Conservation (phyloP, 1,140 invertebrate species). For the Odontomachus brunneus region DNA sequence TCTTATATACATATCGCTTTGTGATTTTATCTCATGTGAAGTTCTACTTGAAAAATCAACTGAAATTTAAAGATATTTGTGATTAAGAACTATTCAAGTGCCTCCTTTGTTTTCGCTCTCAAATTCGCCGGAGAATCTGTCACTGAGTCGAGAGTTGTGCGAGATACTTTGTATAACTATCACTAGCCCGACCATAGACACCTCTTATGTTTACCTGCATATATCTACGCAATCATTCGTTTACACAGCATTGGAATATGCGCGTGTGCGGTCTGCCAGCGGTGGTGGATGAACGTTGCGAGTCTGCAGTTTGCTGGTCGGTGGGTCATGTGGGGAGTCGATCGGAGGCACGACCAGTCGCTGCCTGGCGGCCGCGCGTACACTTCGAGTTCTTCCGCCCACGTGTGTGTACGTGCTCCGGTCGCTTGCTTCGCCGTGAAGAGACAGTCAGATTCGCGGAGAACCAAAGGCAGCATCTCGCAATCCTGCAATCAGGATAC, state of each 20-base stretch:
- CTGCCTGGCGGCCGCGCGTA: constrained; percentile 66
- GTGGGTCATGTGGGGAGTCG: constrained; percentile 69
- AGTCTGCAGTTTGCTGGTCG: constrained; percentile 64
- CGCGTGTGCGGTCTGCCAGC: neutral
- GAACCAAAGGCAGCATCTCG: constrained; percentile 41
- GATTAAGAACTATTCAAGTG: too few species aligned
- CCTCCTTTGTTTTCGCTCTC: too few species aligned
- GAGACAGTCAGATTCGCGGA: constrained; percentile 16
- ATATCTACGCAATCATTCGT: neutral
- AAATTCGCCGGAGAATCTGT: too few species aligned
- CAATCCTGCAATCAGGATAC: constrained; percentile 19
- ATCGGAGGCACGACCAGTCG: constrained; percentile 76
- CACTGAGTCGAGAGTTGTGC: too few species aligned
- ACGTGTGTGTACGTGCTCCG: constrained; percentile 69
- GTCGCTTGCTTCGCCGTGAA: constrained; percentile 47
- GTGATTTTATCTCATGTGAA: too few species aligned
- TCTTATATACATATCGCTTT: too few species aligned
- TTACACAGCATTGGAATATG: neutral
- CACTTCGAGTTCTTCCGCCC: constrained; percentile 70
- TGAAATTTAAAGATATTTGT: too few species aligned
- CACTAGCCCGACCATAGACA: too few species aligned
- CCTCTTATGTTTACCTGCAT: too few species aligned
- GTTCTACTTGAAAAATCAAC: too few species aligned
- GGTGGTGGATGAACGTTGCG: constrained; percentile 54
- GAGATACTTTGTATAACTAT: too few species aligned